Percentiles rank a stretch among this genome's conserved stretches.
Conservation (phyloP, 2,797 vertebrate genomes). For the Pogonophryne albipinna region DNA sequence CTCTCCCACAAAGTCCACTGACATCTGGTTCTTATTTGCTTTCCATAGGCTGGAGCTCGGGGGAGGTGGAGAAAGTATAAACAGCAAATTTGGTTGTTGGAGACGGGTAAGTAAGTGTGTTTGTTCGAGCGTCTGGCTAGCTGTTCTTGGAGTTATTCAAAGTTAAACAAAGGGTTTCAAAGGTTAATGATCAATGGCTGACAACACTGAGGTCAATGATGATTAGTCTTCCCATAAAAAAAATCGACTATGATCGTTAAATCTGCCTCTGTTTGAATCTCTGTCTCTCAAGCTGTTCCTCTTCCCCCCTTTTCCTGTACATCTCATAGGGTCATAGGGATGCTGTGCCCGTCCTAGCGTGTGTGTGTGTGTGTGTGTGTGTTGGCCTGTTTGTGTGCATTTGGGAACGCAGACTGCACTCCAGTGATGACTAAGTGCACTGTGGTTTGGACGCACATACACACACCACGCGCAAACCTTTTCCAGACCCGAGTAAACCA, state of each 20-base stretch:
- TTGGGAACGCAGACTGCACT: constrained; percentile 31
- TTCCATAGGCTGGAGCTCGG: constrained; percentile 37
- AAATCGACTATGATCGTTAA: constrained; percentile 26
- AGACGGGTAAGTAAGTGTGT: constrained; percentile 5
- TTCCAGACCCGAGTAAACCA: constrained; percentile 44
- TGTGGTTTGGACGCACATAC: constrained; percentile 37
- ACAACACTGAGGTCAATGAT: constrained; percentile 35
- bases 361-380: constrained; percentile 24
- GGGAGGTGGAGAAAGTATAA: constrained; percentile 43
- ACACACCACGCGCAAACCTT: constrained; percentile 28
- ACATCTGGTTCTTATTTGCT: constrained; percentile 67
- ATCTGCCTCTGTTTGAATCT: constrained; percentile 6
- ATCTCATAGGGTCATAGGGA: constrained; percentile 47
- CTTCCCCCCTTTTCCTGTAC: too few relatives aligned
- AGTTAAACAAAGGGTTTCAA: constrained; percentile 49
- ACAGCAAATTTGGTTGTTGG: constrained; percentile 25
- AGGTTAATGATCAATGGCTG: constrained; percentile 45
- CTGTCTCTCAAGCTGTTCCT: constrained; percentile 4
- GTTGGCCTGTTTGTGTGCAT: constrained; percentile 34
- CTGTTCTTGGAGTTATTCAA: constrained; percentile 30
- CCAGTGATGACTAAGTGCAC: constrained; percentile 50
- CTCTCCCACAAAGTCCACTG: constrained; percentile 41
- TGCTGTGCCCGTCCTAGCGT: background rate
- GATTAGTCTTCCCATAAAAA: constrained; percentile 16
- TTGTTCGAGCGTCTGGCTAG: constrained; percentile 37